phyloP scores from a whole-genome alignment of 1,140 invertebrate species.

The Diorhabda sublineata region DNA sequence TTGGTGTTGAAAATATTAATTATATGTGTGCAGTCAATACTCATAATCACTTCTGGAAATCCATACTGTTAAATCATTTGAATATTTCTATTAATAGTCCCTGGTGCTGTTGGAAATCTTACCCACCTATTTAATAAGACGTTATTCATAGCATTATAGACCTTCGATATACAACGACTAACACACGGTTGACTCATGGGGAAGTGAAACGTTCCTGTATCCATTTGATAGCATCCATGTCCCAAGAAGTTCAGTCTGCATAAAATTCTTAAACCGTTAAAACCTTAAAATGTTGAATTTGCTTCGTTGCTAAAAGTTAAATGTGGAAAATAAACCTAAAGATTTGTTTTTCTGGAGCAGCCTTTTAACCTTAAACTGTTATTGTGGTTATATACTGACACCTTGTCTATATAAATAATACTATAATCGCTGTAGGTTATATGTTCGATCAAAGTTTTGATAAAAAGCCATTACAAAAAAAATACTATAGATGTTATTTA shows the following conservation, averaged over 20 bases:
- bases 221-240: conserved; percentile 3
- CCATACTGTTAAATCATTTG: neutral
- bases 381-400: too few species aligned
- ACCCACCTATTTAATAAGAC: neutral
- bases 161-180: neutral
- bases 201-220: neutral
- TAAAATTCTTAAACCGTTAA: neutral
- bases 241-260: conserved; percentile 1
- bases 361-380: too few species aligned
- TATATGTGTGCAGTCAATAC: neutral
- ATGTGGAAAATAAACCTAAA: too few species aligned
- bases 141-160: neutral
- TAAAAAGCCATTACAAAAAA: too few species aligned
- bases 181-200: neutral
- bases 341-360: too few species aligned
- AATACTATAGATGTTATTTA: too few species aligned
- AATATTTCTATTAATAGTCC: neutral
- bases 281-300: too few species aligned
- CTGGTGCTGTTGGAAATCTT: neutral
- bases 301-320: too few species aligned
- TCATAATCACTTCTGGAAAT: neutral
- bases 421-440: too few species aligned
- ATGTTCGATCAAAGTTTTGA: too few species aligned
- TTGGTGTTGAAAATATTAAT: conserved; percentile 4
- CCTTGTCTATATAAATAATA: too few species aligned